Evolutionary conservation across 2,888 invertebrate genomes (phyloP).

Genomic region (Heliconius erato): DNA sequence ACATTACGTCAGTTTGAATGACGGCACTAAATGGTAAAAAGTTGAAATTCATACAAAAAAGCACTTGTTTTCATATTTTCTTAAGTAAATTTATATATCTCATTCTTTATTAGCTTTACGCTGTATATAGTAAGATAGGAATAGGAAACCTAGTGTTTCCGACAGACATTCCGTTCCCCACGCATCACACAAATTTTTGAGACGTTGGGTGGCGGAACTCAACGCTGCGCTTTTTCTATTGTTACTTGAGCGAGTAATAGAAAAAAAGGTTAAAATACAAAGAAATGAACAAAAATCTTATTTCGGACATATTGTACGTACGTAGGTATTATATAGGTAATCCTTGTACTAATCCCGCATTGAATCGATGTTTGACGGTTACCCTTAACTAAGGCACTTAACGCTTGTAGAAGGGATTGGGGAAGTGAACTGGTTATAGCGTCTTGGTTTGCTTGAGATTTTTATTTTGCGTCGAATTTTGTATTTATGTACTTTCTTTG

Average conservation of each 20-base stretch:
- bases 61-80: too few species aligned
- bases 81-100: too few species aligned
- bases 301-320: conserved; percentile 61
- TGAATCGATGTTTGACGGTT: conserved; percentile 75
- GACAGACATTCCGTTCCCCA: too few species aligned
- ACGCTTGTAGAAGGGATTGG: conserved; percentile 61
- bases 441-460: conserved; percentile 14
- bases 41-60: too few species aligned
- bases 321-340: conserved; percentile 55
- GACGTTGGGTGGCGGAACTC: too few species aligned
- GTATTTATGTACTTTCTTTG: too few species aligned
- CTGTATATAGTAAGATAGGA: neutral
- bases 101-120: neutral
- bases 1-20: too few species aligned
- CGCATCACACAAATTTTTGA: too few species aligned
- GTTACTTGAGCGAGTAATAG: too few species aligned
- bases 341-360: conserved; percentile 77
- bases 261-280: conserved; percentile 56
- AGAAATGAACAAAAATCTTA: conserved; percentile 64
- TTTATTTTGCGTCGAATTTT: neutral
- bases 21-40: too few species aligned
- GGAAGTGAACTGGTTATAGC: conserved; percentile 47
- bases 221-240: too few species aligned
- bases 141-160: neutral
- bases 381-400: conserved; percentile 84